A percentile compares a stretch with the other conserved stretches of the same genome.
These are phyloP conservation scores for Alexandromys fortis DNA, from an alignment of 2,113 vertebrate genomes.

Conservation along the genomic window DNA sequence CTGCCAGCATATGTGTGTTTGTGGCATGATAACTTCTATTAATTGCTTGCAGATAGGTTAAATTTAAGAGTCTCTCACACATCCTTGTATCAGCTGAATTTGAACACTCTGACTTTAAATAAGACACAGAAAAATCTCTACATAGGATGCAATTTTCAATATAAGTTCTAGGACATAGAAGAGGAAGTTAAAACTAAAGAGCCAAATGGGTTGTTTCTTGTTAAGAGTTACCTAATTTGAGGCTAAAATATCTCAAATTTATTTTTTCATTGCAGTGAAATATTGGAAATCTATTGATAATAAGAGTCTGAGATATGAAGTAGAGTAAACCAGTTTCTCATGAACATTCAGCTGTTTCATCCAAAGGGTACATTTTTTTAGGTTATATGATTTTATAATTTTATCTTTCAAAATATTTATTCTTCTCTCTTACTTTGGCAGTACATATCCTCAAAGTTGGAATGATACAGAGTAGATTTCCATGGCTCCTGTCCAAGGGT, in stretches of 20 bases:
- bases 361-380: not conserved
- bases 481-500: not conserved
- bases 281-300: constrained; percentile 33
- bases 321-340: not conserved
- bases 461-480: not conserved
- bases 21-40: not conserved
- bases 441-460: not conserved
- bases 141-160: not conserved
- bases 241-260: not conserved
- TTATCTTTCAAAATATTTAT: not conserved
- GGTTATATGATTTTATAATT: not conserved
- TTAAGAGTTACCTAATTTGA: not conserved
- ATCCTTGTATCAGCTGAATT: not conserved
- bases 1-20: not conserved
- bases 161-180: not conserved
- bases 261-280: constrained; percentile 6
- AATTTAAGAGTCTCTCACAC: too few relatives aligned
- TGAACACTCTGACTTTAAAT: constrained; percentile 6
- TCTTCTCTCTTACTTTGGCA: not conserved
- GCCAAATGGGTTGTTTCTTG: constrained; percentile 27
- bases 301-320: not conserved
- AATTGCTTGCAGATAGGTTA: not conserved
- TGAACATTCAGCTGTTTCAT: not conserved
- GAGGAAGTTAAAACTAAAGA: not conserved
- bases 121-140: not conserved